A percentile compares a stretch with the other conserved stretches of the same genome.
Conservation (phyloP, 2,888 invertebrate species). For the Oeneis ivallda region DNA sequence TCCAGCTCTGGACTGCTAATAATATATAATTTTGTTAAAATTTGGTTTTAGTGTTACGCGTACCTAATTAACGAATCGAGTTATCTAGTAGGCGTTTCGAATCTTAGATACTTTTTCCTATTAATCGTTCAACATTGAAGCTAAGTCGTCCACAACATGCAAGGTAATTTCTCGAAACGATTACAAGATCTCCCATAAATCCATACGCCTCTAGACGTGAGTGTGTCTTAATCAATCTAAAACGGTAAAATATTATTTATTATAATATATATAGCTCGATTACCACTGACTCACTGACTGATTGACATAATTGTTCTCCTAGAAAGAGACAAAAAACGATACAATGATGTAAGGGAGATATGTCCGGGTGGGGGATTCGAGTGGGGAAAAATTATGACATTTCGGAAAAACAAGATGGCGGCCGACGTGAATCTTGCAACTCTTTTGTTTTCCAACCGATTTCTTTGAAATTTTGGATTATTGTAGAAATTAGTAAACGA, state of each 20-base stretch:
- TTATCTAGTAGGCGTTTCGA: constrained; percentile 13
- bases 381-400: too few relatives aligned
- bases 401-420: too few relatives aligned
- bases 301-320: too few relatives aligned
- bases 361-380: too few relatives aligned
- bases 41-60: not conserved
- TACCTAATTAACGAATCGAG: not conserved
- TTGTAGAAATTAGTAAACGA: too few relatives aligned
- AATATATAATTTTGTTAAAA: not conserved
- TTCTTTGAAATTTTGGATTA: too few relatives aligned
- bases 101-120: constrained; percentile 12
- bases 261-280: too few relatives aligned
- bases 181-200: constrained; percentile 5
- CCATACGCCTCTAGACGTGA: not conserved
- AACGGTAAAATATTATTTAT: not conserved
- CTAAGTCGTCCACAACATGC: constrained; percentile 15
- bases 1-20: not conserved
- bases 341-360: too few relatives aligned
- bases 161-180: constrained; percentile 11
- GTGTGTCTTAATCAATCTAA: not conserved
- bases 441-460: too few relatives aligned
- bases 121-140: constrained; percentile 11
- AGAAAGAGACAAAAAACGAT: too few relatives aligned
- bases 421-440: too few relatives aligned
- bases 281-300: too few relatives aligned